phyloP scores from a whole-genome alignment of 2,888 invertebrate species.

The Drosophila birchii region DNA sequence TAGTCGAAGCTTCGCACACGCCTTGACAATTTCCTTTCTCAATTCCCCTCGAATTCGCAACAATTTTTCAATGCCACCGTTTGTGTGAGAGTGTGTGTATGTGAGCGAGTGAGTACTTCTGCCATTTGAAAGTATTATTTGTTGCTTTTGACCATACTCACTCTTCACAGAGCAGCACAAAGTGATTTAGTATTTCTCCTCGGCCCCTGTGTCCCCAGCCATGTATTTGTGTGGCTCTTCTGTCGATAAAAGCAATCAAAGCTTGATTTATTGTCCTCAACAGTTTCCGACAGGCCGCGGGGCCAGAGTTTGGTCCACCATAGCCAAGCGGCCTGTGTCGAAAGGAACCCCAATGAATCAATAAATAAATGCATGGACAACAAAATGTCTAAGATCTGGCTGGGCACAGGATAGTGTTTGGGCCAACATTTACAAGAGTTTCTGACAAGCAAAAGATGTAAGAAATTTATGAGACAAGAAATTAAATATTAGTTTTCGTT shows the following conservation, averaged over 20 bases:
- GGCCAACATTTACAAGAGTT: not conserved
- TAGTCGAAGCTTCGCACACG: constrained; percentile 24
- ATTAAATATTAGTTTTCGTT: not conserved
- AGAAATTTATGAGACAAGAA: not conserved
- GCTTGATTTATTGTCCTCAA: constrained; percentile 68
- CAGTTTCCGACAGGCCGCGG: constrained; percentile 25
- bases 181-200: constrained; percentile 42
- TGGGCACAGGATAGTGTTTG: not conserved
- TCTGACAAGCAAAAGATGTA: not conserved
- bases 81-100: not conserved
- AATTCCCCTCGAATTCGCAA: constrained; percentile 24
- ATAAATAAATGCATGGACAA: not conserved
- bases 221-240: constrained; percentile 31
- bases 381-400: not conserved
- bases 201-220: not conserved
- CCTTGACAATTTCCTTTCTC: constrained; percentile 42
- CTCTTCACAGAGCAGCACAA: constrained; percentile 13
- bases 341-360: constrained; percentile 12
- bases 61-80: constrained; percentile 43
- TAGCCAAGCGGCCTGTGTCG: not conserved
- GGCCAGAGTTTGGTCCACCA: constrained; percentile 33
- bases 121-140: constrained; percentile 32
- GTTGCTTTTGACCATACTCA: constrained; percentile 30
- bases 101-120: constrained; percentile 8
- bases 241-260: constrained; percentile 69